A percentile compares a stretch with the other conserved stretches of the same genome.
These are phyloP conservation scores for Chydorus sphaericus DNA, from an alignment of 2,888 invertebrate species.

Conservation along the genomic window DNA sequence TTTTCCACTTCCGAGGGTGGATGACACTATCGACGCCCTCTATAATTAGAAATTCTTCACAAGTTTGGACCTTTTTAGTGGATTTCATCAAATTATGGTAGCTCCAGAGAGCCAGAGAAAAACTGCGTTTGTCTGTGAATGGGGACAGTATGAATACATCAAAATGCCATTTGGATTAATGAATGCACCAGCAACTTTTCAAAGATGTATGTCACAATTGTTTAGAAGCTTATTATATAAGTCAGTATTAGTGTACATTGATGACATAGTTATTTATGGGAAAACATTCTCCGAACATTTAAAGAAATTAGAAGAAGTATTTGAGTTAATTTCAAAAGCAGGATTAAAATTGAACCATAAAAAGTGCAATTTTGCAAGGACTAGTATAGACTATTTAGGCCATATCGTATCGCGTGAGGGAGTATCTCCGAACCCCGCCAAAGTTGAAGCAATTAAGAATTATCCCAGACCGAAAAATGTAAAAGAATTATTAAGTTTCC, in stretches of 20 bases:
- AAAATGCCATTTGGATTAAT: background rate
- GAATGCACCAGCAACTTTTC: background rate
- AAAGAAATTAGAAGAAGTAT: background rate
- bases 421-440: background rate
- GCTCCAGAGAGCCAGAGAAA: slow-evolving; percentile 21
- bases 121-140: slow-evolving; percentile 22
- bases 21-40: slow-evolving; percentile 21
- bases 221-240: background rate
- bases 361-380: background rate
- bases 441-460: background rate
- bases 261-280: background rate
- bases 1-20: slow-evolving; percentile 17
- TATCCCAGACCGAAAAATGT: background rate
- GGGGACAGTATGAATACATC: background rate
- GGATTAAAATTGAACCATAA: background rate
- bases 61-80: slow-evolving; percentile 24
- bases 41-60: slow-evolving; percentile 23
- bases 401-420: background rate
- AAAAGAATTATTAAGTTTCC: background rate
- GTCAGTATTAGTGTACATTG: background rate
- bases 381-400: background rate
- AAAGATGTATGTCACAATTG: background rate
- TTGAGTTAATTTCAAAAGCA: background rate
- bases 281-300: background rate
- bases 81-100: slow-evolving; percentile 27